A percentile compares a stretch with the other conserved stretches of the same genome.
Conservation (phyloP, 2,888 invertebrate species). For the Timandra comae region DNA sequence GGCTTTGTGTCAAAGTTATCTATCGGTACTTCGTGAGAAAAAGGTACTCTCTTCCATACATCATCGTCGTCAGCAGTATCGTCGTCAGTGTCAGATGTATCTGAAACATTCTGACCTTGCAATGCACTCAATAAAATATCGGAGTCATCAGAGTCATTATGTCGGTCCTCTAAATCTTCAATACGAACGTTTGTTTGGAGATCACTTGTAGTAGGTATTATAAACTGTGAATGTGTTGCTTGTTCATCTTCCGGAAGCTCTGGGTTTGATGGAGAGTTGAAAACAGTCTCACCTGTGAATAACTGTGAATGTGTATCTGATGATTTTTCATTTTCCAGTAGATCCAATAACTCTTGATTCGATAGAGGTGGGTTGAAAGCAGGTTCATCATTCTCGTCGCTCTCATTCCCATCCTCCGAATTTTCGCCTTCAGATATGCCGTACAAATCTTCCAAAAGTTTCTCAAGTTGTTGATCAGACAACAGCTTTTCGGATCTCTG, state of each 20-base stretch:
- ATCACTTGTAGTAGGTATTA: too few species aligned
- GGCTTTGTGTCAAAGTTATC: slow-evolving; percentile 7
- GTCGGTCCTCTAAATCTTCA: too few species aligned
- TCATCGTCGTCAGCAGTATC: slow-evolving; percentile 7
- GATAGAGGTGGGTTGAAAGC: slow-evolving; percentile 7
- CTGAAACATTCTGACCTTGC: too few species aligned
- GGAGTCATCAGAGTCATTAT: too few species aligned
- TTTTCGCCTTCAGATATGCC: slow-evolving; percentile 8
- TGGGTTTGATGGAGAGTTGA: too few species aligned
- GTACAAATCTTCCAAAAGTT: slow-evolving; percentile 5
- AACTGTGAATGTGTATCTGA: slow-evolving; percentile 7
- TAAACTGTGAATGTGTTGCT: too few species aligned
- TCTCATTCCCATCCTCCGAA: slow-evolving; percentile 5
- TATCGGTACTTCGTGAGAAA: slow-evolving; percentile 10
- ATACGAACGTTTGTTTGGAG: too few species aligned
- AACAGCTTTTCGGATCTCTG: slow-evolving; percentile 4
- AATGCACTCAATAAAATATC: too few species aligned
- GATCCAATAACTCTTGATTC: slow-evolving; percentile 6
- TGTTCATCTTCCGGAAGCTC: too few species aligned
- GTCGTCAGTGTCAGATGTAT: too few species aligned
- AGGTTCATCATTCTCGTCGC: slow-evolving; percentile 7
- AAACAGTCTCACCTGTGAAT: slow-evolving; percentile 6
- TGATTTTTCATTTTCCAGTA: slow-evolving; percentile 6
- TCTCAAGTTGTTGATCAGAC: slow-evolving; percentile 7
- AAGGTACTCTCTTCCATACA: slow-evolving; percentile 9